These are phyloP conservation scores for Linnaemya vulpina DNA, from an alignment of 2,888 invertebrate species.

Conservation along the genomic window DNA sequence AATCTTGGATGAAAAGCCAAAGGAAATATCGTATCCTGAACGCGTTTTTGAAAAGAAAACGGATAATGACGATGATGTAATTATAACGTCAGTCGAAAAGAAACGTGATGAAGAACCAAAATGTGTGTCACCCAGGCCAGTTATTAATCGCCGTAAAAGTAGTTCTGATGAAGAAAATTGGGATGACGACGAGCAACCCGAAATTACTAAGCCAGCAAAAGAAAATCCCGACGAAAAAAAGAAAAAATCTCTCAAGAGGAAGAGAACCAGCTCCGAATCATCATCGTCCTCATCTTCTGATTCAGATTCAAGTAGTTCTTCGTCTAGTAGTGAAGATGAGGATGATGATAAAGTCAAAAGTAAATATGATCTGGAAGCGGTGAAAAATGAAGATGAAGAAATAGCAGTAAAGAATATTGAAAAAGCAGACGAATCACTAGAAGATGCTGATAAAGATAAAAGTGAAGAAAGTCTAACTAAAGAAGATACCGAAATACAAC, in stretches of 20 bases:
- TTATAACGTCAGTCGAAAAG: slow-evolving; percentile 77
- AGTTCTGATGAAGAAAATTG: slow-evolving; percentile 77
- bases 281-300: slow-evolving; percentile 77
- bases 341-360: slow-evolving; percentile 81
- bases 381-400: slow-evolving; percentile 81
- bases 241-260: slow-evolving; percentile 74
- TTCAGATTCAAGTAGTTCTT: slow-evolving; percentile 79
- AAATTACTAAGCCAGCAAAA: slow-evolving; percentile 78
- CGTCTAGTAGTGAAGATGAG: slow-evolving; percentile 79
- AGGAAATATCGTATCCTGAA: slow-evolving; percentile 76
- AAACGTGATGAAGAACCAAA: slow-evolving; percentile 75
- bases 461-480: slow-evolving; percentile 63
- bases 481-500: slow-evolving; percentile 28
- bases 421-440: slow-evolving; percentile 45
- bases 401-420: slow-evolving; percentile 72
- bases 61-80: slow-evolving; percentile 75
- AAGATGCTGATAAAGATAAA: slow-evolving; percentile 81
- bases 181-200: slow-evolving; percentile 80
- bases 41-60: slow-evolving; percentile 75
- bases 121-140: slow-evolving; percentile 76
- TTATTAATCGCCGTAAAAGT: slow-evolving; percentile 52
- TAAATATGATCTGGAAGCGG: slow-evolving; percentile 78
- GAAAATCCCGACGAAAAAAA: slow-evolving; percentile 71
- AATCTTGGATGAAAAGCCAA: slow-evolving; percentile 89
- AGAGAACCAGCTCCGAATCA: slow-evolving; percentile 76